A percentile compares a stretch with the other conserved stretches of the same genome.
Conservation (phyloP, 2,888 invertebrate genomes). For the Platycnemis pennipes region DNA sequence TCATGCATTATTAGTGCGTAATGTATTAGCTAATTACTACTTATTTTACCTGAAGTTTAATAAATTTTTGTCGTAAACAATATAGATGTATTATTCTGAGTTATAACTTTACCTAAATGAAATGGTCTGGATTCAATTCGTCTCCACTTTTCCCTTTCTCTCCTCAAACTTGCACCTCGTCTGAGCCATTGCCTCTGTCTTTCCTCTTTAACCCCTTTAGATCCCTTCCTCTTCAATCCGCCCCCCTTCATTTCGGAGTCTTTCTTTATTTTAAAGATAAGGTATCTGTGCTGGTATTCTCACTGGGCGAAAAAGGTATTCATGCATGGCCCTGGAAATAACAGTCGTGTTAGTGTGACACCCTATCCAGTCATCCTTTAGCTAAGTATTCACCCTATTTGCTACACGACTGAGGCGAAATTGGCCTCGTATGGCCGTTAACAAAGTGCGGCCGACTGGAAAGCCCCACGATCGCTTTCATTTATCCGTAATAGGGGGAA, state of each 20-base stretch:
- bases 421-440: not conserved
- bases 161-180: not conserved
- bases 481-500: not conserved
- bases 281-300: not conserved
- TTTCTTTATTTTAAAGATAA: slow-evolving; percentile 39
- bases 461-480: not conserved
- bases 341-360: slow-evolving; percentile 3
- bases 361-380: not conserved
- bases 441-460: not conserved
- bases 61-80: too few species aligned
- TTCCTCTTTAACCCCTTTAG: not conserved
- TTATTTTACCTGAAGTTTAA: too few species aligned
- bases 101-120: too few species aligned
- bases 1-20: too few species aligned
- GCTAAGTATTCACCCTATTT: not conserved
- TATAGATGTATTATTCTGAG: too few species aligned
- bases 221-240: slow-evolving; percentile 7
- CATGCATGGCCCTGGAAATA: not conserved
- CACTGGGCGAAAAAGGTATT: not conserved
- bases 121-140: too few species aligned
- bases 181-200: not conserved
- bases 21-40: too few species aligned
- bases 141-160: not conserved
- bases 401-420: not conserved
- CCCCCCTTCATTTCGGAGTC: not conserved